Evolutionary conservation across 1,140 invertebrate species (phyloP), one percentile per base, ranked within the genome.

Genomic region (Pseudomyrmex concolor): DNA sequence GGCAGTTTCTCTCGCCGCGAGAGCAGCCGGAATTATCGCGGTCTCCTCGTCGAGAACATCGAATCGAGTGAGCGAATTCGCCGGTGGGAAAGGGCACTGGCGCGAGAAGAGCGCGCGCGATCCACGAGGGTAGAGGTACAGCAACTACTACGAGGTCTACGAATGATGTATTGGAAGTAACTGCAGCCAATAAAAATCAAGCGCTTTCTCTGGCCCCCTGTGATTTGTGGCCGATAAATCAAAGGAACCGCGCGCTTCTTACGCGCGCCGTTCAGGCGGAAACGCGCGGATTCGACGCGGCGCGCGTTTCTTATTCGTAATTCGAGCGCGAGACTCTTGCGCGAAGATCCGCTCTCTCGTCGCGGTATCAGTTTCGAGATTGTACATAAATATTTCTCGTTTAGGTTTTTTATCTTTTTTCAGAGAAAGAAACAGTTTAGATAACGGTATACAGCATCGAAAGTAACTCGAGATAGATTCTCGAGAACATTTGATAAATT

Each of bases 211-310:
- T 89, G 55, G 62, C 66, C 48, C 48, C 22, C 76, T 51, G 66
- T 90, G 89, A 90, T 89, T 90, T 90, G 88, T 89, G 88, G 85
- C 55, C 86, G 84, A 90, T 89, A 89, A 90, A 90, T 90, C 89
- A 89, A 87, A 88, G 72, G 43, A 66, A 63, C 64, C 45, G 34
- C 71, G 83, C 80, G 13, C 83, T 89, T 87, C 88, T 87, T 86
- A 83, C 78, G 55, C 73, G 67, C 71, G 63, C 85, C 60, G 72
- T 48, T 84, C 87, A 71, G 17, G 13, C 68, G 84, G 78, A 80
- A 89, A 85, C 71, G 59, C 68, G 22, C 13, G 43, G 74, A 51
- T 55, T 25, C 64, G 62, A 51, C 17, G 55, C 63, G 43, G 25
- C 12, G 81, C 51, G 85, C 25, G 25, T 19, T 72, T 54, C 76